Base-by-base conservation (phyloP, 2,888 invertebrate genomes). In the Latheticus oryzae region DNA sequence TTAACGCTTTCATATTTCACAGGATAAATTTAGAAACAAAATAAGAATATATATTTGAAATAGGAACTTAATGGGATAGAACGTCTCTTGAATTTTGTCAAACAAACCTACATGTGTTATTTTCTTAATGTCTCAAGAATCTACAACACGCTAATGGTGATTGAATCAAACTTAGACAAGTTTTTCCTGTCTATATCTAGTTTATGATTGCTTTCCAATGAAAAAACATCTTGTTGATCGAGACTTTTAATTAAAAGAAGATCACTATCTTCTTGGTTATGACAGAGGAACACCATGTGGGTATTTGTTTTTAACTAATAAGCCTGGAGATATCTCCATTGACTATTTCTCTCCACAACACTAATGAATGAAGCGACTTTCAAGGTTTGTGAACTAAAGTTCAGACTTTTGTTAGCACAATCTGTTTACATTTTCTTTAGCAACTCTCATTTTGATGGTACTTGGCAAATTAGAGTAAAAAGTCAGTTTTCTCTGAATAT, bases 221-320 rank as follows among this genome's bases (percentile, higher is more conserved):
- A n/a, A n/a, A n/a, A n/a, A n/a, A n/a, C n/a, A n/a, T n/a, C 7
- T 26, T 9, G 3, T n/a, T 26, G 19, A 35, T 42, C 42, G 11
- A 42, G 19, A 16, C 17, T 8, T 35, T 28, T 42, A 42, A 42
- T 42, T 42, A 28, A 28, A 42, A 16, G 26, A 5, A 23, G 12
- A 42, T 28, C 42, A 28, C 5, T 40, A 42, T 23, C 42, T 35
- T 35, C n/a, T n/a, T n/a, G n/a, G n/a, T 16, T 16, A 17, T 35
- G 35, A 8, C 16, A 17, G 11, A 15, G 13, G 24, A 40, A 40
- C 24, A 42, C 19, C 17, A 37, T 42, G 42, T 17, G 42, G 28
- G 42, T 42, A 42, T 42, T 42, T 42, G 28, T 28, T 26, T 40
- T 21, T 19, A 11, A 40, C 40, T 24, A 40, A 17, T 37, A 37